A percentile compares a stretch with the other conserved stretches of the same genome.
Conservation (phyloP, 2,888 invertebrate species). For the Apotomis turbidana region DNA sequence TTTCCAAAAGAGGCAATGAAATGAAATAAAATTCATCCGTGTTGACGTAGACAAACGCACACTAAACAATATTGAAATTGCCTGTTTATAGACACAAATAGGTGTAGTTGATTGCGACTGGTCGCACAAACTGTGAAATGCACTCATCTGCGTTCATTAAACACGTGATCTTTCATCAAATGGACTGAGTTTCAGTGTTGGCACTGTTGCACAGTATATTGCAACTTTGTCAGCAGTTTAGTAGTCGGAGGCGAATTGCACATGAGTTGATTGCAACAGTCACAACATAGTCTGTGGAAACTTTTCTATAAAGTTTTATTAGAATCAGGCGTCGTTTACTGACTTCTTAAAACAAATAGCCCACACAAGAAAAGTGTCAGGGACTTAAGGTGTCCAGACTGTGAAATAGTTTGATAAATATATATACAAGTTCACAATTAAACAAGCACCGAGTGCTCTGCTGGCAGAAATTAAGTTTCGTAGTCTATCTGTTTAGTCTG, state of each 20-base stretch:
- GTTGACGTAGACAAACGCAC: background rate
- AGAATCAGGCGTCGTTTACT: no score
- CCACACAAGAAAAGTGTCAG: no score
- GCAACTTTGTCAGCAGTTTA: background rate
- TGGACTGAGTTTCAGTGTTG: conserved; percentile 4
- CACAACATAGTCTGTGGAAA: background rate
- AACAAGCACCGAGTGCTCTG: no score
- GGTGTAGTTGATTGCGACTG: conserved; percentile 9
- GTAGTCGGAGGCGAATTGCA: background rate
- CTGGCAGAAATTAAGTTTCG: no score
- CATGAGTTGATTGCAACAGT: background rate
- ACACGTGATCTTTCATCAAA: conserved; percentile 17
- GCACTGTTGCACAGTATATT: conserved; percentile 3
- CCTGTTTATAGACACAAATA: conserved; percentile 5
- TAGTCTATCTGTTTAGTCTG: no score
- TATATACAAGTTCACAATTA: no score
- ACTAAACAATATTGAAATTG: conserved; percentile 22
- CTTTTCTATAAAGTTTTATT: background rate
- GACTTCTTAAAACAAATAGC: no score
- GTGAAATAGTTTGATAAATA: no score
- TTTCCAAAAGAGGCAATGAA: no score
- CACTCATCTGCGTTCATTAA: background rate
- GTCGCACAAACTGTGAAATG: background rate
- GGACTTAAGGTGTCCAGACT: no score
- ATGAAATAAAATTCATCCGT: no score